Percentiles rank a stretch among this genome's conserved stretches.
phyloP scores from a whole-genome alignment of 1,140 invertebrate species.

The Macrobrachium rosenbergii region DNA sequence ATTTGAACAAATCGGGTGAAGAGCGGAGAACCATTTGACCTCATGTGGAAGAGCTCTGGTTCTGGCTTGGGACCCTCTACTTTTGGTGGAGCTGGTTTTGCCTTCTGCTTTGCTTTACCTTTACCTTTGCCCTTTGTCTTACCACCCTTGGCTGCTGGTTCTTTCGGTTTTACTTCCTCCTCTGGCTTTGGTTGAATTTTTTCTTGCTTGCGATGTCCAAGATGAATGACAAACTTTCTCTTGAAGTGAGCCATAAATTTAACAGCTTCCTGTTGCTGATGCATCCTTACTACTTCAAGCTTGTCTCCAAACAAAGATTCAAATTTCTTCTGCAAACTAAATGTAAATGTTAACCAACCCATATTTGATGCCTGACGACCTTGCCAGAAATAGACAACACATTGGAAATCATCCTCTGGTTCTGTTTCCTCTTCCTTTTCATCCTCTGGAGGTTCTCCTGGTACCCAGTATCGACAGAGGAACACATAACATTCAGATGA shows the following conservation, averaged over 20 bases:
- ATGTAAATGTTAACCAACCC: slow-evolving; percentile 99
- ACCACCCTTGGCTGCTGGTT: neutral
- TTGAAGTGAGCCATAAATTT: slow-evolving; percentile 99
- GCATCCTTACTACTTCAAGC: slow-evolving; percentile 96
- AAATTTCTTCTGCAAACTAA: slow-evolving; percentile 97
- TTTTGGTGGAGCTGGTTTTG: slow-evolving; percentile 72
- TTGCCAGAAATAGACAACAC: slow-evolving; percentile 99
- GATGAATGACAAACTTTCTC: slow-evolving; percentile 92
- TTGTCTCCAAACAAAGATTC: slow-evolving; percentile 95
- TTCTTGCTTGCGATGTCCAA: slow-evolving; percentile 81
- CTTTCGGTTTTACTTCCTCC: slow-evolving; percentile 7
- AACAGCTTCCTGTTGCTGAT: slow-evolving; percentile 98
- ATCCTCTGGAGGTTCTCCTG: slow-evolving; percentile 76
- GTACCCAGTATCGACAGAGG: slow-evolving; percentile 95
- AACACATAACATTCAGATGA: slow-evolving; percentile 98
- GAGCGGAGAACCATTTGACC: slow-evolving; percentile 95
- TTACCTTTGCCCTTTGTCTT: slow-evolving; percentile 2
- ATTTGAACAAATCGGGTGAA: slow-evolving; percentile 95
- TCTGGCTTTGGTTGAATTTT: slow-evolving; percentile 17
- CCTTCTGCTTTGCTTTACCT: slow-evolving; percentile 72
- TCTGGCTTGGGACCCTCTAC: slow-evolving; percentile 59
- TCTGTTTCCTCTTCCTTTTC: slow-evolving; percentile 75
- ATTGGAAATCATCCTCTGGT: slow-evolving; percentile 91
- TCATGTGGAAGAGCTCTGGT: slow-evolving; percentile 93
- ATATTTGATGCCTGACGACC: slow-evolving; percentile 97